These are phyloP conservation scores for Diorhabda elongata DNA, from an alignment of 1,140 invertebrate genomes.

Conservation along the genomic window DNA sequence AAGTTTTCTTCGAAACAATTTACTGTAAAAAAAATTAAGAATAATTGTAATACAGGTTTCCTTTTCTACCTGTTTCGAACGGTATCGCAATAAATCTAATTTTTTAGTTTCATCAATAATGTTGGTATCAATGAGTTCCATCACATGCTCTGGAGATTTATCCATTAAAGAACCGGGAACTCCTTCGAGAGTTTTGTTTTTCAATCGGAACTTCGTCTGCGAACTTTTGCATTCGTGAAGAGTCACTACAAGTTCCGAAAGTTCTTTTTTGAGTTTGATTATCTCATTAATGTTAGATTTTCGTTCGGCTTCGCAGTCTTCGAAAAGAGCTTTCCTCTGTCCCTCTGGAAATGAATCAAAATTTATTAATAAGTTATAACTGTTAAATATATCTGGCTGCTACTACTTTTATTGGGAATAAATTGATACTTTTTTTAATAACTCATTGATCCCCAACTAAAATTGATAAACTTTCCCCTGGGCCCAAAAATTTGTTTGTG, in stretches of 20 bases:
- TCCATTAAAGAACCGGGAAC: constrained; percentile 41
- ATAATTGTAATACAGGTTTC: too few relatives aligned
- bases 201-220: constrained; percentile 35
- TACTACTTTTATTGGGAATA: too few relatives aligned
- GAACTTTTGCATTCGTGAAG: constrained; percentile 58
- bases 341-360: constrained; percentile 59
- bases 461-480: too few relatives aligned
- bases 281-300: constrained; percentile 68
- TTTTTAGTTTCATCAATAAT: constrained; percentile 70
- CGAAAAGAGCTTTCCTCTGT: constrained; percentile 74
- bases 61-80: constrained; percentile 52
- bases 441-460: too few relatives aligned
- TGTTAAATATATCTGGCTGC: too few relatives aligned
- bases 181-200: constrained; percentile 29
- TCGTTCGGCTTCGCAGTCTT: constrained; percentile 71
- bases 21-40: too few relatives aligned
- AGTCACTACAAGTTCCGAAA: constrained; percentile 58
- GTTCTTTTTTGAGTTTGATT: constrained; percentile 65
- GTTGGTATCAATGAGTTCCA: constrained; percentile 65
- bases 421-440: background rate
- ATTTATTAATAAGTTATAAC: background rate
- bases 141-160: constrained; percentile 54
- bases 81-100: constrained; percentile 67
- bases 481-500: too few relatives aligned
- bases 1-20: too few relatives aligned